A percentile compares a stretch with the other conserved stretches of the same genome.
Conservation (phyloP, 2,888 invertebrate species). For the Tinea semifulvella region DNA sequence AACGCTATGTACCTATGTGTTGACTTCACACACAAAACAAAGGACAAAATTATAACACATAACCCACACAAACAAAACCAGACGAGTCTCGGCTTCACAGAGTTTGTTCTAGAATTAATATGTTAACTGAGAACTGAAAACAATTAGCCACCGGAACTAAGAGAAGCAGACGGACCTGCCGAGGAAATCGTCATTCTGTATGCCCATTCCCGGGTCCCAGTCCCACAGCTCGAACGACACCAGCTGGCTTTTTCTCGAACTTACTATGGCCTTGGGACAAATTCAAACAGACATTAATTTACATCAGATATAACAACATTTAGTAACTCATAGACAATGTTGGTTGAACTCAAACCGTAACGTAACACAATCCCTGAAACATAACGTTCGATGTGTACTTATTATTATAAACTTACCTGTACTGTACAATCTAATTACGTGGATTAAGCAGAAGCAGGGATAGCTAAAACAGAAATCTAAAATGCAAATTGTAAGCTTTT, state of each 20-base stretch:
- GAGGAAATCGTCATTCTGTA: slow-evolving; percentile 82
- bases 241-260: slow-evolving; percentile 78
- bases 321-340: not conserved
- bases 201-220: slow-evolving; percentile 84
- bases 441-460: slow-evolving; percentile 18
- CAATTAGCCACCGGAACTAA: slow-evolving; percentile 8
- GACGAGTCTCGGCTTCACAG: not conserved
- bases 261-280: slow-evolving; percentile 77
- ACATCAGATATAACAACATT: slow-evolving; percentile 9
- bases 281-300: slow-evolving; percentile 32
- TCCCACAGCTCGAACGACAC: slow-evolving; percentile 82
- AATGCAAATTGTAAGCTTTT: too few relatives aligned
- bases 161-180: slow-evolving; percentile 75
- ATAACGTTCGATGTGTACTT: too few relatives aligned
- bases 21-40: slow-evolving; percentile 1
- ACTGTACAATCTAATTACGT: too few relatives aligned
- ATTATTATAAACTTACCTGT: too few relatives aligned
- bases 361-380: slow-evolving; percentile 8
- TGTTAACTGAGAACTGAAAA: not conserved
- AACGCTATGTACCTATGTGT: too few relatives aligned
- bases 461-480: slow-evolving; percentile 19
- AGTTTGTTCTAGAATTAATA: not conserved
- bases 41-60: not conserved
- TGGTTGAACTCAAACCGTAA: not conserved
- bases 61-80: not conserved